phyloP scores from a whole-genome alignment of 2,113 vertebrate species.

The Nerophis ophidion region DNA sequence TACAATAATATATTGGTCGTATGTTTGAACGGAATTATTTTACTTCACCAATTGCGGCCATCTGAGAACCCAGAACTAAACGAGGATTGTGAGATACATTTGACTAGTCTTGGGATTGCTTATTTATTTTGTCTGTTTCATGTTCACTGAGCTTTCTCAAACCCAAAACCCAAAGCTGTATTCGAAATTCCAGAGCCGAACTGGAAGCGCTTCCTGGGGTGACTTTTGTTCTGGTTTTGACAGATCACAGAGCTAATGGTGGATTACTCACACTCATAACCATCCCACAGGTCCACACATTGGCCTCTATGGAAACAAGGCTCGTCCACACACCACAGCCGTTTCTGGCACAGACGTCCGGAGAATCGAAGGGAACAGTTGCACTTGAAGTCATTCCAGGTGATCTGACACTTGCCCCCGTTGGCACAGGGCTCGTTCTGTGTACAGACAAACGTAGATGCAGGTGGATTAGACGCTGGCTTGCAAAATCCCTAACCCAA shows the following conservation, averaged over 20 bases:
- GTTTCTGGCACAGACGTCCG: conserved; percentile 80
- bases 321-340: conserved; percentile 80
- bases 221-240: neutral
- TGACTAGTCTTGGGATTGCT: neutral
- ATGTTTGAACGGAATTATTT: no score
- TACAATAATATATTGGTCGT: no score
- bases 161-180: conserved; percentile 1
- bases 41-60: neutral
- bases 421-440: conserved; percentile 84
- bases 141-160: neutral
- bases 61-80: neutral
- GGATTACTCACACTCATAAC: conserved; percentile 87
- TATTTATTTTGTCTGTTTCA: neutral
- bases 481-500: conserved; percentile 29
- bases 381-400: conserved; percentile 94
- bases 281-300: conserved; percentile 80
- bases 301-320: conserved; percentile 74
- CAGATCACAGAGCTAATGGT: neutral
- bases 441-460: conserved; percentile 32
- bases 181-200: conserved; percentile 11
- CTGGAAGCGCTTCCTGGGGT: conserved; percentile 1
- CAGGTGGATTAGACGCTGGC: conserved; percentile 28
- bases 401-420: conserved; percentile 78
- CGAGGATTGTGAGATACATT: neutral
- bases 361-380: conserved; percentile 80